These are phyloP conservation scores for Nerophis lumbriciformis DNA, from an alignment of 2,113 vertebrate genomes.

Conservation along the genomic window DNA sequence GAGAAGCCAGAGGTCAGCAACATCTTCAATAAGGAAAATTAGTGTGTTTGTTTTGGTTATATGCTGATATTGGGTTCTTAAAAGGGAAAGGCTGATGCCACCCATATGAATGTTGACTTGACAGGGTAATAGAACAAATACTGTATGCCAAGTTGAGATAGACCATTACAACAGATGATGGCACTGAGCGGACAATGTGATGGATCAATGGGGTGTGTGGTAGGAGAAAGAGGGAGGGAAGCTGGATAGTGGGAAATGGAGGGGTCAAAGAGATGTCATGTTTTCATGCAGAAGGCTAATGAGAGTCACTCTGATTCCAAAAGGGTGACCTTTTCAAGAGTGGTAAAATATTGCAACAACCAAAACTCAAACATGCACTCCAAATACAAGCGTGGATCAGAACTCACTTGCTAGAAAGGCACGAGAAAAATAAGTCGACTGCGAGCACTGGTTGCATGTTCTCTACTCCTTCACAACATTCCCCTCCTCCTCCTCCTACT, in stretches of 20 bases:
- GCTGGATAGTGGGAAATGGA: constrained; percentile 65
- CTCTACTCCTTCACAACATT: constrained; percentile 41
- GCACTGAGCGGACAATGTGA: constrained; percentile 48
- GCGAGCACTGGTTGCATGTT: constrained; percentile 58
- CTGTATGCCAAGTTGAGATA: constrained; percentile 87
- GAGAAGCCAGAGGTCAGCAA: constrained; percentile 9
- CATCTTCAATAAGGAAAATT: constrained; percentile 2
- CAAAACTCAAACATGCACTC: constrained; percentile 36
- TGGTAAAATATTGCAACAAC: constrained; percentile 70
- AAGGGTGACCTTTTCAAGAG: constrained; percentile 78
- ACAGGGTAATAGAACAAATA: constrained; percentile 86
- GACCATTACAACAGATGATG: constrained; percentile 97
- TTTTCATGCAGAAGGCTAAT: constrained; percentile 82
- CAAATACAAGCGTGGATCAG: constrained; percentile 22
- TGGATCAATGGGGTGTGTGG: constrained; percentile 47
- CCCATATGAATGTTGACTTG: constrained; percentile 79
- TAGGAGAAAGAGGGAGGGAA: constrained; percentile 81
- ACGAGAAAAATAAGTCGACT: constrained; percentile 16
- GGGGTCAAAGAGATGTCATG: constrained; percentile 91
- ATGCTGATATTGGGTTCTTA: constrained; percentile 25
- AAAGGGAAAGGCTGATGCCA: constrained; percentile 29
- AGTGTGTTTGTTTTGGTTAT: constrained; percentile 21
- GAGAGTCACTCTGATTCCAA: constrained; percentile 73
- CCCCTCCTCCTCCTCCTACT: constrained; percentile 25
- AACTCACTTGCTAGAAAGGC: constrained; percentile 32